Evolutionary conservation across 2,797 vertebrate species (phyloP).

Genomic region (Sparus aurata): DNA sequence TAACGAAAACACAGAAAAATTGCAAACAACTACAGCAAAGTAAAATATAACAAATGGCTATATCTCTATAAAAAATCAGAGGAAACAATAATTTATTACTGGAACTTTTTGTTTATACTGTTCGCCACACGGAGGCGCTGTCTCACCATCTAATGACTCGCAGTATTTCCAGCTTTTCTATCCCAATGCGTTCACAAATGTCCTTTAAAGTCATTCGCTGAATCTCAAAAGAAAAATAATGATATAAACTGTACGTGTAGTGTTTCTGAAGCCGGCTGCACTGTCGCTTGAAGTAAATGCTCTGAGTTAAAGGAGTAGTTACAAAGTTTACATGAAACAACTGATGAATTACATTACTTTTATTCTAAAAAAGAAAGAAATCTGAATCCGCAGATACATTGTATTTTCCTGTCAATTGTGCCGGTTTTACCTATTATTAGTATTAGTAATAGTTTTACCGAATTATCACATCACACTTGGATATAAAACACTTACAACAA

Average conservation of each 20-base stretch:
- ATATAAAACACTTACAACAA: not conserved
- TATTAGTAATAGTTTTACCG: not conserved
- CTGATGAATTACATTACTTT: not conserved
- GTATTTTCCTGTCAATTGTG: not conserved
- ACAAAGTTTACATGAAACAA: not conserved
- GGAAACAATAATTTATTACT: not conserved
- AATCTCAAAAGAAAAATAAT: not conserved
- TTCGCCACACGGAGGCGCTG: conserved; percentile 50
- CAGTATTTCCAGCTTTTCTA: not conserved
- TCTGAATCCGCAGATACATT: not conserved
- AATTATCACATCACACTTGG: not conserved
- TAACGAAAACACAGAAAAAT: not conserved
- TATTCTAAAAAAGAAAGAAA: not conserved
- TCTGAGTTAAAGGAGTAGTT: not conserved
- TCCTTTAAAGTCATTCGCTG: not conserved
- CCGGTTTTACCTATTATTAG: not conserved
- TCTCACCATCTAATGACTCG: not conserved
- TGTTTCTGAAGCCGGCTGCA: not conserved
- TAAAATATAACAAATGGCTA: not conserved
- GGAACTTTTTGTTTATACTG: not conserved
- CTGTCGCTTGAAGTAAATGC: not conserved
- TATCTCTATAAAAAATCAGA: not conserved
- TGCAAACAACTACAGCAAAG: not conserved
- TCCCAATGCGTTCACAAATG: not conserved
- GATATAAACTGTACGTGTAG: conserved; percentile 8